Base-by-base conservation (phyloP, 37 sponge, comb jelly and placozoan genomes). In the Aphrocallistes beatrix region DNA sequence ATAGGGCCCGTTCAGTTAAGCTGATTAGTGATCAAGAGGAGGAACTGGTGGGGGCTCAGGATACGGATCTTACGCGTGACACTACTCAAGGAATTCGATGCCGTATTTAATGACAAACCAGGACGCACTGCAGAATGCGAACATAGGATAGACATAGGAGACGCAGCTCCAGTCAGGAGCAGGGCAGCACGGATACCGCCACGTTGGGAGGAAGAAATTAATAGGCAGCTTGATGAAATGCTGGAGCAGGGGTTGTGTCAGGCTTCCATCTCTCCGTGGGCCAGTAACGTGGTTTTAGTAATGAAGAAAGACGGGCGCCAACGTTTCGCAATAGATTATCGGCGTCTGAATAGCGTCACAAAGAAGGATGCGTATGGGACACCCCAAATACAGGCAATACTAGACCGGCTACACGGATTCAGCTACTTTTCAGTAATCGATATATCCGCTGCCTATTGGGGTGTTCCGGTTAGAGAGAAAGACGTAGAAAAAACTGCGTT, bases 361-460 rank as follows among this genome's bases (percentile, higher is more conserved):
- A 37, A 51, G 39, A 51, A 51, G 81, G 85, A 85, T 40, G 38
- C 75, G 13, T 85, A 51, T 38, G 60, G 60, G 19, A 39, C 51
- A 10, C 85, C 81, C 0, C 1, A 51, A 6, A 51, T 85, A 51
- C 60, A 85, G 6, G 75, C 38, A 39, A 37, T 85, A 51, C n/a
- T 85, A 38, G 85, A 85, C 75, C 37, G 37, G 75, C 37, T 85
- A 1, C 39, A 38, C 0, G 38, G 38, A 0, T 37, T 38, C 0
- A 1, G 81, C 1, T 85, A 36, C 81, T 86, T 81, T 19, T 13
- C 48, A 34, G 37, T 39, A 6, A 28, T 81, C 1, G 86, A 86
- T 47, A 1, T 86, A 39, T 81, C 86, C 25, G 32, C 82, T 0
- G 86, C 45, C 36, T 86, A 81, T 81, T 86, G 86, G 86, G 82